Conservation (phyloP, 2,888 invertebrate genomes). For the Clanis bilineata region DNA sequence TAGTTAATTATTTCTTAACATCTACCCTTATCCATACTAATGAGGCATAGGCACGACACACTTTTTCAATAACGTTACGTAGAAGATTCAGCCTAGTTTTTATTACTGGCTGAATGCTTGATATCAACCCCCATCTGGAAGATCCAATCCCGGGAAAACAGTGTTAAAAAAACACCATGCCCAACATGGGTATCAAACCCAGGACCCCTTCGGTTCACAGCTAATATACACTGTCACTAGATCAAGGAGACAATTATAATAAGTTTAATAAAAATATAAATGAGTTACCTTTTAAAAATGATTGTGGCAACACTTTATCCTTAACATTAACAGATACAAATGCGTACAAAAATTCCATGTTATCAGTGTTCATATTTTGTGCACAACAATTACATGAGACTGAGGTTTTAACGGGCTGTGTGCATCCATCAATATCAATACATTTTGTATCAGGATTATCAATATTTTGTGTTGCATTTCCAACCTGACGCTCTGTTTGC, state of each 20-base stretch:
- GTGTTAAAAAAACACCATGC: no score
- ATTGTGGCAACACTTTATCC: constrained; percentile 61
- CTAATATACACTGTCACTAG: no score
- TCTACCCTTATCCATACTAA: no score
- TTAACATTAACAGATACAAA: constrained; percentile 69
- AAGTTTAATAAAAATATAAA: constrained; percentile 1
- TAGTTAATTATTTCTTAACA: background rate
- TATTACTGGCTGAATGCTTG: no score
- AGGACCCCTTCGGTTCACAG: no score
- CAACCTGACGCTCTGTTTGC: background rate
- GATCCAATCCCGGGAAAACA: no score
- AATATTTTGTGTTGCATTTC: constrained; percentile 16
- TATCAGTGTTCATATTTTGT: constrained; percentile 30
- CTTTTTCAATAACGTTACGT: no score
- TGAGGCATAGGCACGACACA: no score
- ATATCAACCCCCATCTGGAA: no score
- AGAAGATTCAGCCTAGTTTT: no score
- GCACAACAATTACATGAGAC: constrained; percentile 49
- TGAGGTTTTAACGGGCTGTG: constrained; percentile 14
- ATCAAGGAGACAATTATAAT: background rate
- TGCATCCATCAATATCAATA: background rate
- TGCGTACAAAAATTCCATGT: constrained; percentile 66
- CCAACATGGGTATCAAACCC: no score
- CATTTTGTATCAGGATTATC: constrained; percentile 10
- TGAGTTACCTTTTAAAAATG: constrained; percentile 64